phyloP scores from a whole-genome alignment of 2,888 invertebrate species.

The Leuctra nigra region DNA sequence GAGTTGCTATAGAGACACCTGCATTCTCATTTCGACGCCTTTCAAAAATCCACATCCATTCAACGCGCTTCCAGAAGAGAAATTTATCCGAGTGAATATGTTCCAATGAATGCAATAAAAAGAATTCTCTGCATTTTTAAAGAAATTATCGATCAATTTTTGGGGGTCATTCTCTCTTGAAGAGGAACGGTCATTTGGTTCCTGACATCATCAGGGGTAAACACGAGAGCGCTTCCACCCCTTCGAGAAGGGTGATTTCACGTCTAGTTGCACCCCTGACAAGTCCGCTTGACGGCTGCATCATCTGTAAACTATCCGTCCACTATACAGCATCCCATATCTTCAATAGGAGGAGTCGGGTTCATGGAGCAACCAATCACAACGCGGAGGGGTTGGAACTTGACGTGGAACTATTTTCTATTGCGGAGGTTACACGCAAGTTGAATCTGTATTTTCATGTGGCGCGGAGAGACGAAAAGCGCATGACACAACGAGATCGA shows the following conservation, averaged over 20 bases:
- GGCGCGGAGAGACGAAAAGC: neutral
- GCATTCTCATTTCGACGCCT: too few species aligned
- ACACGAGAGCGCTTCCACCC: too few species aligned
- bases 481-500: constrained; percentile 13
- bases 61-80: too few species aligned
- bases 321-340: neutral
- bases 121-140: too few species aligned
- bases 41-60: too few species aligned
- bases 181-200: too few species aligned
- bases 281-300: constrained; percentile 3
- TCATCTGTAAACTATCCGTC: constrained; percentile 10
- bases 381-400: constrained; percentile 16
- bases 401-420: constrained; percentile 22
- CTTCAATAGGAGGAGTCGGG: constrained; percentile 6
- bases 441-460: constrained; percentile 1
- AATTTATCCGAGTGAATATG: too few species aligned
- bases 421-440: constrained; percentile 16
- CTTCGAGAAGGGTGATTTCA: constrained; percentile 21
- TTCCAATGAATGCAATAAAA: too few species aligned
- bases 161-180: too few species aligned
- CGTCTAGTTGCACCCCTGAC: constrained; percentile 20
- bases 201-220: neutral
- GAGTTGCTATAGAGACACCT: too few species aligned
- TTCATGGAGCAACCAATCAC: neutral
- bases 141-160: too few species aligned